phyloP scores from a whole-genome alignment of 2,888 invertebrate species.

The Escarpia spicata region DNA sequence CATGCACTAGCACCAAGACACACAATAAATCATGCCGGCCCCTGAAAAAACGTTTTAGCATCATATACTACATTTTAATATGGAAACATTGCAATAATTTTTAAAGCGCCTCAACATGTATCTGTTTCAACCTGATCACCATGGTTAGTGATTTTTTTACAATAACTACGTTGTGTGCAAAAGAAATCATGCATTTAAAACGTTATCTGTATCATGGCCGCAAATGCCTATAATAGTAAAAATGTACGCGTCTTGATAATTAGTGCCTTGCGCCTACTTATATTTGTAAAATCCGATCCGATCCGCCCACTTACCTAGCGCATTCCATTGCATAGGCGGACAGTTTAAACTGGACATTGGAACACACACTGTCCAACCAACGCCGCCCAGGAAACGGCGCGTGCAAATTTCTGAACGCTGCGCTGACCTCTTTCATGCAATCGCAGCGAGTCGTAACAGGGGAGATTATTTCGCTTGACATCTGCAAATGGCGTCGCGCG shows the following conservation, averaged over 20 bases:
- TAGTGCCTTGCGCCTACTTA: background rate
- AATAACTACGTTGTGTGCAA: background rate
- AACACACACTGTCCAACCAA: background rate
- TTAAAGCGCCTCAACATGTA: background rate
- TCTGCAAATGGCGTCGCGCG: slow-evolving; percentile 11
- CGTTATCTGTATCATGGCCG: background rate
- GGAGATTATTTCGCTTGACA: slow-evolving; percentile 16
- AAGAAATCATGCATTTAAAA: background rate
- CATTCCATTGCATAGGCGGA: background rate
- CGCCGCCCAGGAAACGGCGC: slow-evolving; percentile 11
- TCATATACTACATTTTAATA: background rate
- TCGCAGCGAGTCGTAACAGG: background rate
- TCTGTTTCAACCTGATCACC: background rate
- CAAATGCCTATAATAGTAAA: background rate
- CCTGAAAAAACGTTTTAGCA: background rate
- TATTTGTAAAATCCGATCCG: slow-evolving; percentile 6
- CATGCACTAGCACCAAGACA: too few relatives aligned
- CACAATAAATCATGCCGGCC: too few relatives aligned
- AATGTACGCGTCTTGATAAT: background rate
- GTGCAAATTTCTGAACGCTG: slow-evolving; percentile 16
- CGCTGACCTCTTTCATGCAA: slow-evolving; percentile 1
- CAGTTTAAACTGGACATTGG: background rate
- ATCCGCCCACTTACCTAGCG: background rate
- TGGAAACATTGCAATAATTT: background rate
- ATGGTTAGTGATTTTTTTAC: background rate